Percentiles rank a stretch among this genome's conserved stretches.
These are phyloP conservation scores for Drosophila koepferae DNA, from an alignment of 2,888 invertebrate species.

Conservation along the genomic window DNA sequence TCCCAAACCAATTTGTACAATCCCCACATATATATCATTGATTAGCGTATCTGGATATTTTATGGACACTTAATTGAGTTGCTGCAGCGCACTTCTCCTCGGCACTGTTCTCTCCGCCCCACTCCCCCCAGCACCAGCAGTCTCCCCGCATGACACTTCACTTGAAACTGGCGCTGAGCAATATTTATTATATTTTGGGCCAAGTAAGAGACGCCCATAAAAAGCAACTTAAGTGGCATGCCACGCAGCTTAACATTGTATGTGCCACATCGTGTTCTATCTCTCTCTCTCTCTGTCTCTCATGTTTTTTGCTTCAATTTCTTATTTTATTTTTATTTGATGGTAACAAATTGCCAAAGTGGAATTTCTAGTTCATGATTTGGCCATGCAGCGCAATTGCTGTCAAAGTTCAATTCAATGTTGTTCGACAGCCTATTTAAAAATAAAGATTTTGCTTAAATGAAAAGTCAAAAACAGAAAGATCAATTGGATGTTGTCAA, in stretches of 20 bases:
- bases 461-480: neutral
- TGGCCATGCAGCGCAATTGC: conserved; percentile 48
- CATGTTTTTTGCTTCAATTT: conserved; percentile 6
- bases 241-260: conserved; percentile 62
- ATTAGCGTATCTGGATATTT: conserved; percentile 77
- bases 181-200: conserved; percentile 76
- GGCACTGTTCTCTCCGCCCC: conserved; percentile 8
- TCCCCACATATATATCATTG: conserved; percentile 60
- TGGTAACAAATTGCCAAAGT: conserved; percentile 54
- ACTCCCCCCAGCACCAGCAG: neutral
- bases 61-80: conserved; percentile 80
- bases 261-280: conserved; percentile 22
- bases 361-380: conserved; percentile 73
- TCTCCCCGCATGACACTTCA: conserved; percentile 43
- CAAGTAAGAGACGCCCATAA: conserved; percentile 68
- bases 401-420: conserved; percentile 67
- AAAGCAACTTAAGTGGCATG: conserved; percentile 72
- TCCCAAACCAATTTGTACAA: conserved; percentile 36
- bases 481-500: conserved; percentile 4
- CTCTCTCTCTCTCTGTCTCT: neutral
- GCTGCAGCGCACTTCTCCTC: conserved; percentile 37
- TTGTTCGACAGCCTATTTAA: conserved; percentile 22
- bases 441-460: conserved; percentile 23
- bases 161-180: conserved; percentile 69
- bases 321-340: conserved; percentile 29